Evolutionary conservation across 2,113 vertebrate genomes (phyloP), one percentile per base, ranked within the genome.

Genomic region (Dipodomys stephensi): DNA sequence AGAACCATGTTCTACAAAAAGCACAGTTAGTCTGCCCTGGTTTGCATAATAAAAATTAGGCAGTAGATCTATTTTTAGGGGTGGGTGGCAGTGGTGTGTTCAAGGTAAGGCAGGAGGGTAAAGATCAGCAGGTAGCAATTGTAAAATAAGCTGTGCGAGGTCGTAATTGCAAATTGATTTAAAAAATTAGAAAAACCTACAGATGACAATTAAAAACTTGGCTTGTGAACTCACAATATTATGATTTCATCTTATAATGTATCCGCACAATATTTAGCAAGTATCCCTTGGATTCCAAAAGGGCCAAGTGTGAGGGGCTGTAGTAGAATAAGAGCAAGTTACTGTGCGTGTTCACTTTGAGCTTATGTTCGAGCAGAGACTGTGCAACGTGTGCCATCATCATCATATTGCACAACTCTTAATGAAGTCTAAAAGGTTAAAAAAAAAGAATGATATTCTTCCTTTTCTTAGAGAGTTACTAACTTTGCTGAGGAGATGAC

Each of bases 311-410:
- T 20, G 39, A 28, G 68, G 20, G 19, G 10, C 27, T 7, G 28
- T 0, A n/a, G 53, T 7, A 32, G 30, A 44, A 28, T n/a, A 68
- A 1, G 12, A 53, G 57, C 25, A 87, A 28, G 57, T 28, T 0
- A 6, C 46, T 16, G 2, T 12, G 16, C 12, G 0, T 3, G 4
- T 6, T 25, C 2, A 23, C 12, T 1, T 0, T 8, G 1, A 49
- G 25, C 5, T 64, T 65, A 16, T 0, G 9, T 2, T 18, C 46
- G 6, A 32, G 64, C 10, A 5, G 16, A 2, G 27, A 39, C 7
- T 4, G 1, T 1, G 2, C 35, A 22, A 53, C 32, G 1, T 9
- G 6, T 10, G 0, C 9, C 4, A 0, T n/a, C 20, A 13, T 18
- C 25, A 25, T 18, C 28, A 44, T 4, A 3, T 30, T 23, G 60